Evolutionary conservation across 2,888 invertebrate genomes (phyloP).

Genomic region (Monochamus alternatus): DNA sequence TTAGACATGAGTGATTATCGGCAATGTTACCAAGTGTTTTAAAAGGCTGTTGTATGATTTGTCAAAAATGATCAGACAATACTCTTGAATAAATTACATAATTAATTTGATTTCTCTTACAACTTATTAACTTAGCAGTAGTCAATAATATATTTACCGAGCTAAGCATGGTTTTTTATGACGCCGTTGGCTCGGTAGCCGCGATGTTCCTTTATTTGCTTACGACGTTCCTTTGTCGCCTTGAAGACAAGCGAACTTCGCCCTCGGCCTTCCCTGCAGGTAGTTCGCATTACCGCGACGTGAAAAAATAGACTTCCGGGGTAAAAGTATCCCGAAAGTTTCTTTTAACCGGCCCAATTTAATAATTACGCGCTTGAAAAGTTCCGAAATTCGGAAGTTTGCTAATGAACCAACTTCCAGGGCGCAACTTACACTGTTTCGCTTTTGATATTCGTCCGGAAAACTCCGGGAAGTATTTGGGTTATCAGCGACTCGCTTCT

Average conservation of each 20-base stretch:
- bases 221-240: slow-evolving; percentile 19
- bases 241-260: slow-evolving; percentile 5
- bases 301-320: too few species aligned
- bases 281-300: not conserved
- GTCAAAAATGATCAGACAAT: too few species aligned
- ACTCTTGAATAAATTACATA: too few species aligned
- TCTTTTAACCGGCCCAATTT: not conserved
- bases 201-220: slow-evolving; percentile 6
- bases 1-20: too few species aligned
- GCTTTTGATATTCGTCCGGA: not conserved
- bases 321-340: not conserved
- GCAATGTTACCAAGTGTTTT: too few species aligned
- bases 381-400: not conserved
- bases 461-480: not conserved
- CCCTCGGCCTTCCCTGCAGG: not conserved
- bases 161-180: slow-evolving; percentile 23
- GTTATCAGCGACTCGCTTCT: not conserved
- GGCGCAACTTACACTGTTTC: not conserved
- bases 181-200: slow-evolving; percentile 1
- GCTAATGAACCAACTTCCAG: not conserved
- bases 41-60: too few species aligned
- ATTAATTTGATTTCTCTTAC: too few species aligned
- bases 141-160: slow-evolving; percentile 28
- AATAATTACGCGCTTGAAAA: not conserved
- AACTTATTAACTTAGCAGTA: too few species aligned